phyloP scores from a whole-genome alignment of 2,113 vertebrate species.

The Sceloporus tristichus region DNA sequence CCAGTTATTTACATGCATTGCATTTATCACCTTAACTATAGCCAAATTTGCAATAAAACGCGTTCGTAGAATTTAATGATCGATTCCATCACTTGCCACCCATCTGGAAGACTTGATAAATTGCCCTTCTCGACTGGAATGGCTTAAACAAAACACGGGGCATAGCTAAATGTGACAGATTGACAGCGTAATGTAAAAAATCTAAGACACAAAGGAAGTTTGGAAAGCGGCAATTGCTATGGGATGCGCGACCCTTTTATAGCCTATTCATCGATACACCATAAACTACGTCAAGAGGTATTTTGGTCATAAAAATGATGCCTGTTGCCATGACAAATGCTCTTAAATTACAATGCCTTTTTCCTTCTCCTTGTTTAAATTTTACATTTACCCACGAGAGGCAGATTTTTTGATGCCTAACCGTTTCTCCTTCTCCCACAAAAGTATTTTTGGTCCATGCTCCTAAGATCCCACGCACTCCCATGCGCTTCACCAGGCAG shows the following conservation, averaged over 20 bases:
- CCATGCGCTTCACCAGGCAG: background rate
- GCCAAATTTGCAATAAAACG: no score
- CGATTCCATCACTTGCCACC: background rate
- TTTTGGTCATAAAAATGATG: background rate
- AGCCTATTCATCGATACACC: background rate
- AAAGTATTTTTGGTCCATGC: no score
- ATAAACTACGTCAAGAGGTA: background rate
- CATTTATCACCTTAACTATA: no score
- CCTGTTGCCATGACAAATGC: background rate
- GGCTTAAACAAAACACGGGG: background rate
- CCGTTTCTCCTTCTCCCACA: background rate
- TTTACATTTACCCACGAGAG: background rate
- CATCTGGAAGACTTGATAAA: background rate
- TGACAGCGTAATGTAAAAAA: background rate
- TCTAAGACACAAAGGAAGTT: background rate
- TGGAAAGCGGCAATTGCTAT: background rate
- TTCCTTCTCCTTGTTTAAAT: background rate
- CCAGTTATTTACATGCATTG: no score
- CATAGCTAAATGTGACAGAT: background rate
- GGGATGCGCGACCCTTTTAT: background rate
- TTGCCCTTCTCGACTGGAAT: background rate
- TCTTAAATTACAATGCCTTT: background rate
- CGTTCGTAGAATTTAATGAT: background rate
- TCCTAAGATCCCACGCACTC: background rate
- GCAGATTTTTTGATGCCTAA: background rate